Conservation (phyloP, 2,113 vertebrate species). For the Neolamprologus cancellatus region DNA sequence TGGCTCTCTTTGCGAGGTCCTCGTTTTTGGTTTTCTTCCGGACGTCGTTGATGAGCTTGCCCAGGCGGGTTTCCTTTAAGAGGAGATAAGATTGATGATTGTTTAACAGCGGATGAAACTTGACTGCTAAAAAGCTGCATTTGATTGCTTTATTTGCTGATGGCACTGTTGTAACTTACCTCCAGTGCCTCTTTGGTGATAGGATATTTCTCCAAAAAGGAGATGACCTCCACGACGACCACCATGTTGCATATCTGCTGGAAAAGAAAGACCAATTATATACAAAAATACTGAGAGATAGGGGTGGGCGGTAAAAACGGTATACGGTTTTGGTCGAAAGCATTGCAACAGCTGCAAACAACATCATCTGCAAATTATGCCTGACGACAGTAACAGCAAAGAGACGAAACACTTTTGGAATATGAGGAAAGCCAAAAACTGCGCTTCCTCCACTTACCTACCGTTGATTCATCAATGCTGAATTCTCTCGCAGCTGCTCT, state of each 20-base stretch:
- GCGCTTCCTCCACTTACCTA: neutral
- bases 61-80: constrained; percentile 86
- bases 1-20: constrained; percentile 89
- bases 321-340: neutral
- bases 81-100: neutral
- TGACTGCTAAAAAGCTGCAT: neutral
- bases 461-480: neutral
- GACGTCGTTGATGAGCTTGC: constrained; percentile 93
- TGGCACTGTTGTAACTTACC: constrained; percentile 65
- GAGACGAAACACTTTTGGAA: neutral
- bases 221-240: constrained; percentile 93
- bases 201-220: constrained; percentile 92
- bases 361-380: neutral
- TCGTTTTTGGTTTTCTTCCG: constrained; percentile 91
- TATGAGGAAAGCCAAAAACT: neutral
- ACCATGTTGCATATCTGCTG: constrained; percentile 94
- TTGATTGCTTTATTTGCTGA: neutral
- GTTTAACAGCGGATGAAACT: neutral
- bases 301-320: neutral
- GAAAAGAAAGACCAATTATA: constrained; percentile 7
- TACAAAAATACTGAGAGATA: neutral
- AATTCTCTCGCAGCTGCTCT: neutral
- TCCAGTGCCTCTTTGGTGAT: constrained; percentile 98
- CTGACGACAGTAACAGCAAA: neutral
- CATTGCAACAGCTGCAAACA: neutral